Base-by-base conservation (phyloP, 2,888 invertebrate species). In the Agonopterix arenella region DNA sequence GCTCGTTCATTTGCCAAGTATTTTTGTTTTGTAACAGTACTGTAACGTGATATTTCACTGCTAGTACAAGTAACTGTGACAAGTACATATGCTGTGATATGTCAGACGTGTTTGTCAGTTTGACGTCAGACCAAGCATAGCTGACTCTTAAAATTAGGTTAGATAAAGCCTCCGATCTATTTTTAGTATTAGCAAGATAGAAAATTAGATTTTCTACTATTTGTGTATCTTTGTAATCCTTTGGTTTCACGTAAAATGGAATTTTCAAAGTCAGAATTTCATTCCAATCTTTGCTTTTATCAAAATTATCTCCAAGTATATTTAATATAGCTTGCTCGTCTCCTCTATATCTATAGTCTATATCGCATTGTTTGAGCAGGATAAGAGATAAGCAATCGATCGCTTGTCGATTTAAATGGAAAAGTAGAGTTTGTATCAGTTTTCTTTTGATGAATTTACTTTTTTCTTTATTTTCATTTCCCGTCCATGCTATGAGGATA, bases 81-180 rank as follows among this genome's bases (percentile, higher is more conserved):
- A 95, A 81, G 57, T 92, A 93, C 56, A 94, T 79, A 62, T 95
- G 95, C 58, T 95, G 95, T 40, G 92, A 91, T 8, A 92, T 73
- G 51, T 93, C 91, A 0, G 92, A 90, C 11, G 93, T 92, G 47
- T 91, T 90, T 8, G 92, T 71, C 0, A 92, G 84, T 47, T 90
- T 91, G 16, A 92, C 91, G 61, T 93, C 93, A 0, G 93, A 85
- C 96, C 96, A 96, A 10, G 93, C 84, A 0, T 86, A 84, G 2
- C 93, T 63, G 37, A 95, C 64, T 57, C 92, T 90, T 0, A 90
- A 54, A 1, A 92, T 70, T 37, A 94, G 68, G 8, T 85, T 75
- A 0, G 70, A 58, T 9, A 88, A 52, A 7, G 66, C 66, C 4
- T 75, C 68, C 8, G 66, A 68, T 1, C 72, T 68, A 7, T 80